Conservation (phyloP, 2,888 invertebrate species). For the Hyppa rectilinea region DNA sequence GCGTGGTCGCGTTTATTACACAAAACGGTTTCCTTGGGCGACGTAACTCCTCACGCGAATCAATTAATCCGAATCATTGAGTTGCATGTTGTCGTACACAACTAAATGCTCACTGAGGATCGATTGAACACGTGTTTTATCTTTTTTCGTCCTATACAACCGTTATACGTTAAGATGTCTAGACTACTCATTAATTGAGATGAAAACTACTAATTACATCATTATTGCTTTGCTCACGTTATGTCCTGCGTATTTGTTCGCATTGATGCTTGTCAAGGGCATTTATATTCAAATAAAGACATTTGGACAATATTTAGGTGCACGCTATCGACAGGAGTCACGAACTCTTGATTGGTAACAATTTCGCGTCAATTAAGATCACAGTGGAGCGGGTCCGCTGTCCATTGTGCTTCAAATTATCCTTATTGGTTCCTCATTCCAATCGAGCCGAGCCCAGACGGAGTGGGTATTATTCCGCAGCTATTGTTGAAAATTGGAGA, state of each 20-base stretch:
- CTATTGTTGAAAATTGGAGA: conserved; percentile 64
- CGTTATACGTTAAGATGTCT: conserved; percentile 51
- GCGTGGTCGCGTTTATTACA: conserved; percentile 77
- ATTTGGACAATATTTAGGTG: conserved; percentile 61
- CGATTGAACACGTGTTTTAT: conserved; percentile 68
- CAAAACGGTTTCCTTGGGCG: conserved; percentile 72
- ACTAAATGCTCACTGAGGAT: conserved; percentile 68
- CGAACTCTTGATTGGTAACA: conserved; percentile 85
- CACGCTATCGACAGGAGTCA: conserved; percentile 76
- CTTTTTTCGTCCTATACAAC: conserved; percentile 56
- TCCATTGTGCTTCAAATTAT: conserved; percentile 83
- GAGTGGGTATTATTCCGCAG: conserved; percentile 56
- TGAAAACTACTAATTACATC: conserved; percentile 47
- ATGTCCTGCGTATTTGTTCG: conserved; percentile 26
- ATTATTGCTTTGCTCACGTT: conserved; percentile 49
- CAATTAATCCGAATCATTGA: conserved; percentile 81
- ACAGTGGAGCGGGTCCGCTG: conserved; percentile 73
- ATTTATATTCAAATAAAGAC: conserved; percentile 59
- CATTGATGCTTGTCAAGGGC: conserved; percentile 55
- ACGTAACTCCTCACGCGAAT: conserved; percentile 74
- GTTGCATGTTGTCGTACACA: conserved; percentile 76
- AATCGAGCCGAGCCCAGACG: conserved; percentile 52
- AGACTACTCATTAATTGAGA: conserved; percentile 59
- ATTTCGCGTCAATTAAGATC: conserved; percentile 87
- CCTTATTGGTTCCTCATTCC: conserved; percentile 88